Conservation (phyloP, 2,888 invertebrate species). For the Syritta pipiens region DNA sequence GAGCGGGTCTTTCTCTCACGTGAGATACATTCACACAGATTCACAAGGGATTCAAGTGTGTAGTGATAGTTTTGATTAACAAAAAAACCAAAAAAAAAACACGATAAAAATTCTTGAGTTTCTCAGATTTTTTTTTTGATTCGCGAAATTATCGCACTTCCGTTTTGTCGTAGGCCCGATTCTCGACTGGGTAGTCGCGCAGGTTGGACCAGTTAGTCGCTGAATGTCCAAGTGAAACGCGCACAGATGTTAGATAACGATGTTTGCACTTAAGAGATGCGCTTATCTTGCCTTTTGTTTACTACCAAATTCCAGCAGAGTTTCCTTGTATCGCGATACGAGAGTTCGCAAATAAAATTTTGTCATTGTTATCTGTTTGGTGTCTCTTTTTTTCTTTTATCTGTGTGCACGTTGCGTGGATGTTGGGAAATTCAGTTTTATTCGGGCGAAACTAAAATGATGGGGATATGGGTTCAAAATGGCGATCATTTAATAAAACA, state of each 20-base stretch:
- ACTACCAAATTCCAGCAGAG: conserved; percentile 35
- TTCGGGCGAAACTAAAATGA: no score
- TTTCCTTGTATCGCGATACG: conserved; percentile 53
- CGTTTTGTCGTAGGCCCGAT: conserved; percentile 33
- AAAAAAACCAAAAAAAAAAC: not conserved
- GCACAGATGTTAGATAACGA: conserved; percentile 47
- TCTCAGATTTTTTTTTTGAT: not conserved
- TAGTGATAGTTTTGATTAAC: not conserved
- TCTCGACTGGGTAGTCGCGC: conserved; percentile 52
- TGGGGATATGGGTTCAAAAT: no score
- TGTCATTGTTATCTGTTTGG: conserved; percentile 57
- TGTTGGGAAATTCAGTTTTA: conserved; percentile 27
- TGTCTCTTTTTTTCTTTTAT: no score
- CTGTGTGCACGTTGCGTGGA: conserved; percentile 4
- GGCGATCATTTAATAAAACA: no score
- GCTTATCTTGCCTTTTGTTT: conserved; percentile 46
- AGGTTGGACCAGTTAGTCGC: conserved; percentile 38
- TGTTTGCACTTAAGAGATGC: conserved; percentile 45
- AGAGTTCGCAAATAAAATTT: conserved; percentile 56
- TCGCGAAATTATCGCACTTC: conserved; percentile 28
- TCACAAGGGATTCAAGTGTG: conserved; percentile 8
- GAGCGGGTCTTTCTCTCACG: conserved; percentile 67
- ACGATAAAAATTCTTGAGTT: not conserved
- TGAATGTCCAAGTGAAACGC: conserved; percentile 58
- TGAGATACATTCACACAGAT: conserved; percentile 38